These are phyloP conservation scores for Patella ulyssiponensis DNA, from an alignment of 2,888 invertebrate species.

Conservation along the genomic window DNA sequence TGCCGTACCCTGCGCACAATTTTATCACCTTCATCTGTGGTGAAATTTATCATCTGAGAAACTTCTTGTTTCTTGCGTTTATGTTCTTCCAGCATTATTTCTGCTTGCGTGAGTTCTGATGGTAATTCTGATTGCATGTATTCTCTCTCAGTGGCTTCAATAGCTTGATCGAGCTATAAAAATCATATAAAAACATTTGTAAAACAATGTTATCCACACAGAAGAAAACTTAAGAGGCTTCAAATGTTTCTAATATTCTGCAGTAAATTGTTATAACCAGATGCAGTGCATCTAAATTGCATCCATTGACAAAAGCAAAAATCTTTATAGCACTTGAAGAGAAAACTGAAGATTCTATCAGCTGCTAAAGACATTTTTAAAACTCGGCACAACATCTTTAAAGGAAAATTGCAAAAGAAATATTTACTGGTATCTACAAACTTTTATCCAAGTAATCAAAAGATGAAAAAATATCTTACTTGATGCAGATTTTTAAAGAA, in stretches of 20 bases:
- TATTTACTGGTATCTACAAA: no score
- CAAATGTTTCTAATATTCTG: no score
- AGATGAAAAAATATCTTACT: conserved; percentile 67
- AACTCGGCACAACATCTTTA: background rate
- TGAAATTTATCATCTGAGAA: conserved; percentile 79
- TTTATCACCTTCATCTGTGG: conserved; percentile 80
- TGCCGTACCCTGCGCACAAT: conserved; percentile 80
- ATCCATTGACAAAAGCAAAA: no score
- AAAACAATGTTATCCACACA: background rate
- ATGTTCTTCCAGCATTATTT: conserved; percentile 77
- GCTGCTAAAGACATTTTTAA: background rate
- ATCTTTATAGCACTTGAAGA: no score
- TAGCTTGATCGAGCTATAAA: conserved; percentile 77
- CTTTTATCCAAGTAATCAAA: no score
- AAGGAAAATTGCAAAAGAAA: no score
- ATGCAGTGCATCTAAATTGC: no score
- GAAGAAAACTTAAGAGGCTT: no score
- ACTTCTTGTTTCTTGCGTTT: conserved; percentile 79
- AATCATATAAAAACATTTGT: background rate
- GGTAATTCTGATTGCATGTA: conserved; percentile 72
- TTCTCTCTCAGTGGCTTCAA: conserved; percentile 76
- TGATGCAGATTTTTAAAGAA: conserved; percentile 81
- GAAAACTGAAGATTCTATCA: background rate
- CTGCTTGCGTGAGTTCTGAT: conserved; percentile 74
- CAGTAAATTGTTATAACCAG: no score